phyloP scores from a whole-genome alignment of 2,888 invertebrate genomes.

The Papilio elwesi region DNA sequence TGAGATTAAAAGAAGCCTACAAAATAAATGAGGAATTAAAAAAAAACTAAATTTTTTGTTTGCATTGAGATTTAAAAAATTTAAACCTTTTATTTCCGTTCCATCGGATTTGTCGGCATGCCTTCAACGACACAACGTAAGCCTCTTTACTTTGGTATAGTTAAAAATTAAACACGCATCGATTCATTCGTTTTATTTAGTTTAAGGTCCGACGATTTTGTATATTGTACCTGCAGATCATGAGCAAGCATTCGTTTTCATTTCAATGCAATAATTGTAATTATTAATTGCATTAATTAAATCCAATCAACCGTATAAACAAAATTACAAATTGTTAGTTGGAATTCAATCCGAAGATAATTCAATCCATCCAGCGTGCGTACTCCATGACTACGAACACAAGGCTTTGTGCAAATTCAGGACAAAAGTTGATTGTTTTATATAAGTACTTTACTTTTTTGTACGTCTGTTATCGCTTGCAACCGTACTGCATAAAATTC shows the following conservation, averaged over 20 bases:
- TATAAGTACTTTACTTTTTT: too few species aligned
- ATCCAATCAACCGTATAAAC: slow-evolving; percentile 31
- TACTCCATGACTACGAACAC: slow-evolving; percentile 29
- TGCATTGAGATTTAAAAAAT: background rate
- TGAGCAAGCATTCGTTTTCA: background rate
- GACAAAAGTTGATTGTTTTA: background rate
- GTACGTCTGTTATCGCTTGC: too few species aligned
- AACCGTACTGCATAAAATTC: too few species aligned
- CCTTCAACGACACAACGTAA: background rate
- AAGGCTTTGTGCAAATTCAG: background rate
- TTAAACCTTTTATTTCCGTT: too few species aligned
- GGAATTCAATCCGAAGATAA: slow-evolving; percentile 35
- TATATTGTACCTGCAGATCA: slow-evolving; percentile 1
- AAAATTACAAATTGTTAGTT: slow-evolving; percentile 34
- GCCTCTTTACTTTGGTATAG: background rate
- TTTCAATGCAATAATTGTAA: slow-evolving; percentile 25
- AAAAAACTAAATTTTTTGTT: too few species aligned
- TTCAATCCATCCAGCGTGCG: slow-evolving; percentile 30
- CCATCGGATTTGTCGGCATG: background rate
- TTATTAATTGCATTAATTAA: slow-evolving; percentile 31
- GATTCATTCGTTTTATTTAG: background rate
- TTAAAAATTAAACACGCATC: background rate
- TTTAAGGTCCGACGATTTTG: background rate
- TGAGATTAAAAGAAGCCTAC: too few species aligned
- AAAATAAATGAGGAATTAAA: too few species aligned